A percentile compares a stretch with the other conserved stretches of the same genome.
Conservation (phyloP, 1,140 invertebrate genomes). For the Hycleus cichorii region DNA sequence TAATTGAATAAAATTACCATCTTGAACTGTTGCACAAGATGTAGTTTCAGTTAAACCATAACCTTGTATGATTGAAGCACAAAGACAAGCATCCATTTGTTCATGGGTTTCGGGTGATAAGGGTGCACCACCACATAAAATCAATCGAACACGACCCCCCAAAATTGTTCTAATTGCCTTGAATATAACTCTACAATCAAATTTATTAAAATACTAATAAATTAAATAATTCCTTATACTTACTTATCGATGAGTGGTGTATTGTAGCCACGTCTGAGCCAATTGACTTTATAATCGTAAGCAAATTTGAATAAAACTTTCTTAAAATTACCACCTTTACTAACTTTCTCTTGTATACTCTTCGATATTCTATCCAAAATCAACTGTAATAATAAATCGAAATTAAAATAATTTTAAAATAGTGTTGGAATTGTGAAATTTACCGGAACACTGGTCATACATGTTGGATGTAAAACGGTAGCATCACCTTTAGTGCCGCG, state of each 20-base stretch:
- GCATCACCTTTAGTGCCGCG: slow-evolving; percentile 87
- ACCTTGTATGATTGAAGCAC: slow-evolving; percentile 84
- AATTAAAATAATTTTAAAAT: not conserved
- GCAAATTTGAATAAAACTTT: slow-evolving; percentile 84
- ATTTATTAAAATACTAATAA: not conserved
- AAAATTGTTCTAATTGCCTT: slow-evolving; percentile 69
- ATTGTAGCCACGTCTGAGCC: slow-evolving; percentile 74
- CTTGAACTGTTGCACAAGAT: slow-evolving; percentile 85
- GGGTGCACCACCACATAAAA: slow-evolving; percentile 90
- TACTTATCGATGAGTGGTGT: slow-evolving; percentile 73
- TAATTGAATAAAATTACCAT: slow-evolving; percentile 50
- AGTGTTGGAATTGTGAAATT: slow-evolving; percentile 25
- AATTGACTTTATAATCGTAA: slow-evolving; percentile 83
- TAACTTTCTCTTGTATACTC: slow-evolving; percentile 87
- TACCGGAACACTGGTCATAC: slow-evolving; percentile 92
- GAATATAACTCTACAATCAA: slow-evolving; percentile 60
- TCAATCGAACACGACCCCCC: slow-evolving; percentile 78
- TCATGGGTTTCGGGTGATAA: slow-evolving; percentile 92
- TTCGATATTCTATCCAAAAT: slow-evolving; percentile 95
- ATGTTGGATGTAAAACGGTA: slow-evolving; percentile 81
- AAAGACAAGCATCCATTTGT: slow-evolving; percentile 90
- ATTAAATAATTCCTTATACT: slow-evolving; percentile 7
- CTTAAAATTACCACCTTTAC: slow-evolving; percentile 63
- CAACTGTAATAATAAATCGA: slow-evolving; percentile 47
- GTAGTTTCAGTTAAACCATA: slow-evolving; percentile 97